A percentile compares a stretch with the other conserved stretches of the same genome.
Evolutionary conservation across 2,113 vertebrate species (phyloP).

Genomic region (Notothenia rossii): DNA sequence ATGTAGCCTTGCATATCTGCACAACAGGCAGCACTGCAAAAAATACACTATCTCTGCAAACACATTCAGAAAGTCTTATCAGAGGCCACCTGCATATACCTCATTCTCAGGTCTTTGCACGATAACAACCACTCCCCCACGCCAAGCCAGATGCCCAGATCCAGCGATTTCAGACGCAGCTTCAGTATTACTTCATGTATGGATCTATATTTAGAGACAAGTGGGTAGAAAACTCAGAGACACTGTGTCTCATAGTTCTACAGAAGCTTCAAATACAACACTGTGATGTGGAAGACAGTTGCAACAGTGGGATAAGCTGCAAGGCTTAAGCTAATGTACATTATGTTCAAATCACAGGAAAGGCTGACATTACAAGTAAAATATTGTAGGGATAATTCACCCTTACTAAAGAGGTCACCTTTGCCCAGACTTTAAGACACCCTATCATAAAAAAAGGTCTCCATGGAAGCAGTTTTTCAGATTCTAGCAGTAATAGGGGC

Average conservation of each 20-base stretch:
- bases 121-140: background rate
- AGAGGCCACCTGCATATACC: background rate
- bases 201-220: constrained; percentile 53
- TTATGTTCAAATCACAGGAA: no score
- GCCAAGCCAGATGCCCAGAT: constrained; percentile 5
- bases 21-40: background rate
- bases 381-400: no score
- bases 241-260: constrained; percentile 5
- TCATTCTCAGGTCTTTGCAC: background rate
- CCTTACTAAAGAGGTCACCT: no score
- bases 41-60: background rate
- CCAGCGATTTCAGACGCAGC: constrained; percentile 25
- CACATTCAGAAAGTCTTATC: constrained; percentile 8
- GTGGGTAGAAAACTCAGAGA: constrained; percentile 45
- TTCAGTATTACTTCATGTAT: constrained; percentile 11
- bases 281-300: background rate
- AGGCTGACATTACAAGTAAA: no score
- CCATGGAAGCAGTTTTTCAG: no score
- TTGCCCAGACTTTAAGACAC: no score
- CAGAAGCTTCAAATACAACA: constrained; percentile 20
- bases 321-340: no score
- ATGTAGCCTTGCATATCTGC: background rate
- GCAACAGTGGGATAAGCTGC: background rate
- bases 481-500: no score
- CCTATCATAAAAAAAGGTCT: no score